Evolutionary conservation across 2,888 invertebrate genomes (phyloP), one percentile per base, ranked within the genome.

Genomic region (Acleris emargana): DNA sequence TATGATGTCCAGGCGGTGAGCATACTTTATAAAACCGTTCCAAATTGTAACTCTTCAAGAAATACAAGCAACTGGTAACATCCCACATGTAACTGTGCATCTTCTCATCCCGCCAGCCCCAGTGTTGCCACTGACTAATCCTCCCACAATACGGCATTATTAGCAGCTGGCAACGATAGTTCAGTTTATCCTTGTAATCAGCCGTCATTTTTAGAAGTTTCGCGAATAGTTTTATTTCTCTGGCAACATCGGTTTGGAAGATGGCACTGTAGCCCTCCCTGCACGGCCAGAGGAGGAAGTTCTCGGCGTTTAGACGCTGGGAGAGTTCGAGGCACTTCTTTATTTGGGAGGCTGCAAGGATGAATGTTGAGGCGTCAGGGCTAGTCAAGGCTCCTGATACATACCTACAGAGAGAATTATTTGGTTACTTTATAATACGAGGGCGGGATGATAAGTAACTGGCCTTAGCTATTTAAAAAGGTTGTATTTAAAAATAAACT

Each of bases 1-100:
- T 86, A 62, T 95, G 94, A 78, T 94, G 94, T 63, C 95, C 95
- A 0, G 94, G 94, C 72, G 93, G 90, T 28, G 94, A 91, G 71
- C 93, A 94, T n/a, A 95, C 87, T 83, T 94, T 95, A 74, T 93
- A 95, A 74, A 93, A 91, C 4, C 94, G 88, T 50, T 95, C 94
- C 73, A 95, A 82, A 67, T 92, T 93, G 73, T 93, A 94, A 71
- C 91, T 90, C 78, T 94, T 94, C 73, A 95, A 78, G 72, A 95
- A 94, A 63, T 93, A 94, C 75, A 95, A 82, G 32, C 94, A 94
- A 63, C 95, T 95, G 66, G 94, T 94, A 13, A 94, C 93, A 82
- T 95, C 94, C 86, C 94, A 94, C 82, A 94, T 94, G 76, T 95
- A 95, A 32, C 72, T 76, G 69, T 94, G 93, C 61, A 94, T 88